A percentile compares a stretch with the other conserved stretches of the same genome.
These are phyloP conservation scores for Eulimnadia texana DNA, from an alignment of 1,140 invertebrate species.

Conservation along the genomic window DNA sequence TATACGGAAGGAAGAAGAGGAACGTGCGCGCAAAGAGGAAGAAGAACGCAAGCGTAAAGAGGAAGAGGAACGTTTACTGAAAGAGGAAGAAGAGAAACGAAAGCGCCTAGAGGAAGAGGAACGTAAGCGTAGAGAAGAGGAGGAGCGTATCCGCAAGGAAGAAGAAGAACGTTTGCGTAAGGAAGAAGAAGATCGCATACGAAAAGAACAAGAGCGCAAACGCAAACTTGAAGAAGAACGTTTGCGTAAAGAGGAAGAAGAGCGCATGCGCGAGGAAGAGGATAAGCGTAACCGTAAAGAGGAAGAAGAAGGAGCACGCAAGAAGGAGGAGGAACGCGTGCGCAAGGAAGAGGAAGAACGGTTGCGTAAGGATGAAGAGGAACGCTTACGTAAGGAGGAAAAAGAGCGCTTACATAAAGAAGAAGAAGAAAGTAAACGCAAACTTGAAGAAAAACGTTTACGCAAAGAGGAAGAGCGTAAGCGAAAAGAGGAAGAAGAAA, in stretches of 20 bases:
- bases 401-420: slow-evolving; percentile 7
- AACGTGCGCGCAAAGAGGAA: slow-evolving; percentile 16
- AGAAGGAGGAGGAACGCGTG: slow-evolving; percentile 15
- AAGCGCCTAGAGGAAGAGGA: slow-evolving; percentile 13
- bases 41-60: slow-evolving; percentile 20
- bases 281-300: slow-evolving; percentile 3
- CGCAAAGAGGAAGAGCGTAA: neutral
- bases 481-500: neutral
- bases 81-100: neutral
- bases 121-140: slow-evolving; percentile 12
- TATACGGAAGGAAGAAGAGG: slow-evolving; percentile 15
- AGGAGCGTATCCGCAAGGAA: neutral
- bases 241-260: slow-evolving; percentile 16
- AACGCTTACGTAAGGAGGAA: neutral
- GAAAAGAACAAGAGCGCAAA: slow-evolving; percentile 17
- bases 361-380: slow-evolving; percentile 16
- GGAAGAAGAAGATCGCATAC: neutral
- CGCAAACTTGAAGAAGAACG: slow-evolving; percentile 17
- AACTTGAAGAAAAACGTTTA: neutral
- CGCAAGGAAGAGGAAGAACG: slow-evolving; percentile 20
- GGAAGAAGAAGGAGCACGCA: slow-evolving; percentile 3
- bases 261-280: slow-evolving; percentile 5
- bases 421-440: slow-evolving; percentile 17
- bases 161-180: neutral
- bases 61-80: neutral